Evolutionary conservation across 1,140 invertebrate species (phyloP).

Genomic region (Drosophila guanche): DNA sequence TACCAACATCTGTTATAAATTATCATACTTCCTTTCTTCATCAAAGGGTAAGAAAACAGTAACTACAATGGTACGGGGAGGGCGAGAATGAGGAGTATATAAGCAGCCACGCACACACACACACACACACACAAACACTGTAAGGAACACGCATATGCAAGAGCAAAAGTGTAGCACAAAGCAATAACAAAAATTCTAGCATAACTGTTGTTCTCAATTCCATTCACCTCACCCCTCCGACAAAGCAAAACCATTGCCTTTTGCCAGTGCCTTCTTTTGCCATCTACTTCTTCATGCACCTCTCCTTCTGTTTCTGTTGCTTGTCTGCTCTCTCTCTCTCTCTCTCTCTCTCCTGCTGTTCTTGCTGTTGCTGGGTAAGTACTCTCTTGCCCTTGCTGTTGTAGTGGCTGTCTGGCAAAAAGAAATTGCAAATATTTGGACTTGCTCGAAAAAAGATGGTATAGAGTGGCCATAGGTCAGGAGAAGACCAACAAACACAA

Average conservation of each 20-base stretch:
- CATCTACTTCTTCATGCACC: not conserved
- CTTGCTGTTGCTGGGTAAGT: no score
- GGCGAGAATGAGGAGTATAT: constrained; percentile 5
- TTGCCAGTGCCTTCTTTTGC: not conserved
- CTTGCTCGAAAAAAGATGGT: constrained; percentile 3
- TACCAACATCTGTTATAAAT: no score
- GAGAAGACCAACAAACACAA: not conserved
- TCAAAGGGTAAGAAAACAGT: no score
- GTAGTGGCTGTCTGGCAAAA: constrained; percentile 33
- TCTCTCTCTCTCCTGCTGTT: not conserved
- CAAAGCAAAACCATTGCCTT: no score
- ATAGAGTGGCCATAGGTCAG: not conserved
- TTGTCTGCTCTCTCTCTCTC: not conserved
- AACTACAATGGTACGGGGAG: no score
- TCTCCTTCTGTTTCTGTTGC: not conserved
- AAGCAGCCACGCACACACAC: constrained; percentile 1
- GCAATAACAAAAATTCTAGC: constrained; percentile 24
- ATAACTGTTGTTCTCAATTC: constrained; percentile 20
- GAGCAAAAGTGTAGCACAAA: constrained; percentile 31
- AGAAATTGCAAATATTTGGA: constrained; percentile 44
- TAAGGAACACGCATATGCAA: constrained; percentile 5
- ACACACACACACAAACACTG: constrained; percentile 7
- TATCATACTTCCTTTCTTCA: no score
- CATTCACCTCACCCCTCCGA: not conserved
- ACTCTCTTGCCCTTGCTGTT: not conserved